Percentiles rank a stretch among this genome's conserved stretches.
Evolutionary conservation across 2,888 invertebrate species (phyloP).

Genomic region (Polymixis lichenea): DNA sequence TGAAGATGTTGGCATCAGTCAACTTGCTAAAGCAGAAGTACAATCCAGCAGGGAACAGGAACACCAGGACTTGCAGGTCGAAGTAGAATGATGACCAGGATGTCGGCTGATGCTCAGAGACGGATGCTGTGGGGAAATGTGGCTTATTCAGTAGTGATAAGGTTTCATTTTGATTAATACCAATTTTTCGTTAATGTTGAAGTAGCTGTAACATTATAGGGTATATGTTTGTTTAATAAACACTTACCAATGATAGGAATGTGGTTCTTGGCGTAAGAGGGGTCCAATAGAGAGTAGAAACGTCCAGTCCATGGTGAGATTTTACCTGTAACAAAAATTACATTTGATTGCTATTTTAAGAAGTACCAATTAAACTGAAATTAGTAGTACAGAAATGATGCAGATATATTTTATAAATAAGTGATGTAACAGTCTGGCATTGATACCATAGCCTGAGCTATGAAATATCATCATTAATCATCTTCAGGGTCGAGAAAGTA

Average conservation of each 20-base stretch:
- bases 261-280: constrained; percentile 99
- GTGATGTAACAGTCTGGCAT: too few species aligned
- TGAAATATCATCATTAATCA: too few species aligned
- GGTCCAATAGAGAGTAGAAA: constrained; percentile 98
- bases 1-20: constrained; percentile 99
- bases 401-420: too few species aligned
- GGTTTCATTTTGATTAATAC: constrained; percentile 2
- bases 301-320: constrained; percentile 99
- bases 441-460: too few species aligned
- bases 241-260: constrained; percentile 97
- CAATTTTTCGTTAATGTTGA: neutral
- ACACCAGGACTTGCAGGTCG: constrained; percentile 98
- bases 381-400: too few species aligned
- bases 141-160: constrained; percentile 8
- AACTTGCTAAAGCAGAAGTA: constrained; percentile 99
- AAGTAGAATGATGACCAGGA: constrained; percentile 99
- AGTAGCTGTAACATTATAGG: neutral
- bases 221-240: neutral
- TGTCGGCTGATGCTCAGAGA: constrained; percentile 99
- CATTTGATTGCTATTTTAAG: too few species aligned
- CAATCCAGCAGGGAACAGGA: constrained; percentile 98
- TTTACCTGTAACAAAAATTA: constrained; percentile 91
- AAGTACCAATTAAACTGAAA: too few species aligned
- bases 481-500: too few species aligned
- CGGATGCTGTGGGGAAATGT: constrained; percentile 91